These are phyloP conservation scores for Nezara viridula DNA, from an alignment of 2,888 invertebrate genomes.

Conservation along the genomic window DNA sequence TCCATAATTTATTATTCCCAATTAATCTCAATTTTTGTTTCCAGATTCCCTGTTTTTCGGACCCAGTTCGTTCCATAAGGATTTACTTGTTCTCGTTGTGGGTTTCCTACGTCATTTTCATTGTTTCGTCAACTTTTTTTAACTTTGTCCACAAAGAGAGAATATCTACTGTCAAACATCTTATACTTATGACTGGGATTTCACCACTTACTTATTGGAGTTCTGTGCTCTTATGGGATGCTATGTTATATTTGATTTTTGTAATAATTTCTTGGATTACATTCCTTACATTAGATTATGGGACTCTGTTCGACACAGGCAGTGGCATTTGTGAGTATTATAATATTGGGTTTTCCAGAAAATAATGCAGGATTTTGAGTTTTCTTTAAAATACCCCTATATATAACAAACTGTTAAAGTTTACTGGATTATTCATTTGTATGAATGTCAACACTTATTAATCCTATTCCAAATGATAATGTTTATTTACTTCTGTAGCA, in stretches of 20 bases:
- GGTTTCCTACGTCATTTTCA: conserved; percentile 66
- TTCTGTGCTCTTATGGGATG: conserved; percentile 74
- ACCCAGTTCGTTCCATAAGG: background rate
- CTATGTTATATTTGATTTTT: conserved; percentile 67
- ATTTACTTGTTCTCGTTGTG: background rate
- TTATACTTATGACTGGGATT: conserved; percentile 79
- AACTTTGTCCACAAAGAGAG: conserved; percentile 76
- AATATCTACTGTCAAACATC: conserved; percentile 75
- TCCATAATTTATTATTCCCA: too few species aligned
- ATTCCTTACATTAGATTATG: background rate
- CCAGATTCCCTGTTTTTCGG: background rate
- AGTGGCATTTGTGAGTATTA: conserved; percentile 35
- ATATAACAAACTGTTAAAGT: too few species aligned
- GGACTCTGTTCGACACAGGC: background rate
- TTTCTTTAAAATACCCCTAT: too few species aligned
- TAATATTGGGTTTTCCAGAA: too few species aligned
- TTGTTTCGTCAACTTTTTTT: conserved; percentile 68
- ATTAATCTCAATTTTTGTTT: background rate
- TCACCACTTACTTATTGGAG: conserved; percentile 76
- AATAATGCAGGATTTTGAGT: too few species aligned
- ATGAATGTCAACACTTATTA: too few species aligned
- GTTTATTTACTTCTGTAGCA: too few species aligned
- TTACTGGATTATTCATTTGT: too few species aligned
- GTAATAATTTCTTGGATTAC: conserved; percentile 13
- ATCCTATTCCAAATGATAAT: too few species aligned